phyloP scores from a whole-genome alignment of 2,888 invertebrate species.

The Scaptomyza caliginosa region DNA sequence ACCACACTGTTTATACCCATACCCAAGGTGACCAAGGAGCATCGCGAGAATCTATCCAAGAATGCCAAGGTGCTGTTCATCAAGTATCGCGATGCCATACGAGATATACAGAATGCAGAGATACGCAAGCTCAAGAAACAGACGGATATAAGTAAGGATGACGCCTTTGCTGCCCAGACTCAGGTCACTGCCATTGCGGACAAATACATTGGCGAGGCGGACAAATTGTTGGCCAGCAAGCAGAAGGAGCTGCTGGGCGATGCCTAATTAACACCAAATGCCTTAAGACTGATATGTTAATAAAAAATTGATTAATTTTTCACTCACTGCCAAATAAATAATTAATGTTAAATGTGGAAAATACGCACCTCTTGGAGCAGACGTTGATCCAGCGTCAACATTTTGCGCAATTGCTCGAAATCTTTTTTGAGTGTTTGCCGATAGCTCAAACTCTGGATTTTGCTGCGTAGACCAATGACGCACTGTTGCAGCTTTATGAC shows the following conservation, averaged over 20 bases:
- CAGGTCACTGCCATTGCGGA: conserved; percentile 90
- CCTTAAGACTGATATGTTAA: conserved; percentile 47
- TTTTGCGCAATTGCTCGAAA: conserved; percentile 71
- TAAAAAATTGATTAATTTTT: conserved; percentile 2
- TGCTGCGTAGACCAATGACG: conserved; percentile 78
- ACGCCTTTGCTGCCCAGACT: conserved; percentile 87
- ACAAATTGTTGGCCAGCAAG: conserved; percentile 88
- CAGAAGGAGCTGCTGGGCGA: conserved; percentile 90
- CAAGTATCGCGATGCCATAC: conserved; percentile 90
- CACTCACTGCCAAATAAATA: conserved; percentile 13
- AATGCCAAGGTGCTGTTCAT: conserved; percentile 93
- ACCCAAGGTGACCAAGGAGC: conserved; percentile 97
- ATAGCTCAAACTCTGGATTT: conserved; percentile 78
- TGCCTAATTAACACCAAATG: conserved; percentile 61
- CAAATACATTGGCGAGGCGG: conserved; percentile 87
- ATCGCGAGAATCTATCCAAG: conserved; percentile 94
- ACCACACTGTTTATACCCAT: conserved; percentile 94
- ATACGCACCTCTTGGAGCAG: conserved; percentile 64
- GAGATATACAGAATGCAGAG: conserved; percentile 90
- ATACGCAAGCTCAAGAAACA: conserved; percentile 90
- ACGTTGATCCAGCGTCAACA: conserved; percentile 66
- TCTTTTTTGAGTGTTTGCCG: conserved; percentile 77
- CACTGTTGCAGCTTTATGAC: conserved; percentile 77
- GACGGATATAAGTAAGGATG: conserved; percentile 89
- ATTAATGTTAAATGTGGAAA: background rate